Base-by-base conservation (phyloP, 2,888 invertebrate species). In the Callimorpha dominula region DNA sequence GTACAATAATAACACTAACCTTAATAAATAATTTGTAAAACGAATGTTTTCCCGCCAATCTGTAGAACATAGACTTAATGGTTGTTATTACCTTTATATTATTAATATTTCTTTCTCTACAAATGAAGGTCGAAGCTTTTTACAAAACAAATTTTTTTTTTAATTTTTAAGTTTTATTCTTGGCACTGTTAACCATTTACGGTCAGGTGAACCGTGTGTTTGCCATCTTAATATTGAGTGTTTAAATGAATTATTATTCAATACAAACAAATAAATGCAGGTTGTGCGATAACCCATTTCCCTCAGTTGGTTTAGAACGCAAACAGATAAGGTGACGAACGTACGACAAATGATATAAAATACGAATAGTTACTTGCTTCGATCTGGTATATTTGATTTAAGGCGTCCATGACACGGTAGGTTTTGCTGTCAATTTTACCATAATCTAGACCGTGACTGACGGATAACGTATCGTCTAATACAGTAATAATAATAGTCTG, bases 311-410 rank as follows among this genome's bases (percentile, higher is more conserved):
- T 31, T 60, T 60, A 60, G 60, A 31, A 60, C 31, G 31, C 60
- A 60, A 60, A 60, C 60, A 60, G 60, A 60, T 60, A 60, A 60
- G 60, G 31, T 31, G 60, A 31, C 31, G 31, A 31, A 60, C 60
- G 31, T 14, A 60, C 60, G 60, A 31, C 65, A 15, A 20, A 65
- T 49, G 5, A 14, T 63, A 20, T 14, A 40, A n/a, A 62, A 17
- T 42, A 57, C 15, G 15, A 15, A 54, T 54, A 40, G 31, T 31
- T 31, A 31, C 31, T 31, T 31, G 31, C 31, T 31, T 31, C 31
- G 31, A 2, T 31, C 31, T 31, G 31, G 31, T 31, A 31, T 31
- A 31, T 31, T 31, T 31, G 31, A 31, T 31, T 31, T 31, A 31
- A 31, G 31, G 31, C 31, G 31, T 31, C 31, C 31, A 31, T 31